Evolutionary conservation across 1,140 invertebrate genomes (phyloP), one percentile per base, ranked within the genome.

Genomic region (Mamestra configurata): DNA sequence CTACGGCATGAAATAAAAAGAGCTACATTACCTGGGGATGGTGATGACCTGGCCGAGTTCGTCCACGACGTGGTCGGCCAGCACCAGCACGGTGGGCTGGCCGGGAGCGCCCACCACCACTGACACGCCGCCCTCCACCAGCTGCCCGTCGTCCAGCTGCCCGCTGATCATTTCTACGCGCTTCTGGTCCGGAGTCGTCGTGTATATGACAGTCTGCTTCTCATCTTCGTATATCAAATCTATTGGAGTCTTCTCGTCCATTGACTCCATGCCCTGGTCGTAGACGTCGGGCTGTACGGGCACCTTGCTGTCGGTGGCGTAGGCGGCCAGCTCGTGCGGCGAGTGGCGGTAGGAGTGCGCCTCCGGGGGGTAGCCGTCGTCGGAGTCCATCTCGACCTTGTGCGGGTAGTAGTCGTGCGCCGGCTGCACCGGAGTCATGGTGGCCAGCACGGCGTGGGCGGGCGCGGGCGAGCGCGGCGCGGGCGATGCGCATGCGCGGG

Each of bases 221-320:
- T 97, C 97, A 83, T 97, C 97, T 87, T 97, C 97, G 91, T 98
- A 98, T 84, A 98, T 98, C 73, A 98, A 92, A 93, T 97, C 97
- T 84, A 98, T 97, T 79, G 97, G 97, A 49, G 96, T 96, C 84
- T 96, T 95, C 94, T 96, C 96, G 93, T 97, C 95, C 87, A 97
- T 97, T 43, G 96, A 96, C n/a, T 96, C 95, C 83, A 96, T 96
- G 71, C 93, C 95, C 75, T 96, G 95, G 85, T 95, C 94, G 93
- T 96, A 95, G 81, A 96, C 94, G 84, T 93, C 93, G 77, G 94
- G 87, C 90, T 96, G 82, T 79, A 96, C 92, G 55, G 95, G 95
- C 40, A 92, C 91, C 80, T 93, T 94, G 81, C 82, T 92, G 77
- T 96, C 95, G 64, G 96, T 94, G 13, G 95, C 95, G 85, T 97